A percentile compares a stretch with the other conserved stretches of the same genome.
These are phyloP conservation scores for Ceyx margarethae DNA, from an alignment of 2,113 vertebrate species.

Conservation along the genomic window DNA sequence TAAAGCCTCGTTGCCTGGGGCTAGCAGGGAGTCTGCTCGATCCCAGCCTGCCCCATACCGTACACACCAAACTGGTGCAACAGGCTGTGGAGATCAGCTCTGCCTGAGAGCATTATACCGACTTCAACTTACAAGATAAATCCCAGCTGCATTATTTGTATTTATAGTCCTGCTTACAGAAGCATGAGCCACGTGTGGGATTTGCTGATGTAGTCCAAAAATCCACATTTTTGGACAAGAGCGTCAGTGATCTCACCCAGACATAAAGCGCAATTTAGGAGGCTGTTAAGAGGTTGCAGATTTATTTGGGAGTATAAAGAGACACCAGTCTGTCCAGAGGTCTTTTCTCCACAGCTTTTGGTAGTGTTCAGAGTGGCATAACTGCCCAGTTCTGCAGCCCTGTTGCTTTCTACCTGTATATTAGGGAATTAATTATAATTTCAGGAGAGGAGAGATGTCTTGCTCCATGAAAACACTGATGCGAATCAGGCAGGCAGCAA, in stretches of 20 bases:
- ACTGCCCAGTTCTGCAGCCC: background rate
- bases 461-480: background rate
- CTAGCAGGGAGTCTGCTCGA: background rate
- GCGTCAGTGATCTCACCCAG: conserved; percentile 21
- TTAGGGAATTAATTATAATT: background rate
- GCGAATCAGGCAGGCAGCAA: background rate
- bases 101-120: conserved; percentile 19
- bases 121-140: conserved; percentile 50
- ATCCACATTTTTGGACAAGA: conserved; percentile 60
- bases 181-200: conserved; percentile 45
- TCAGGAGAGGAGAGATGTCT: background rate
- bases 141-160: conserved; percentile 62
- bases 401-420: background rate
- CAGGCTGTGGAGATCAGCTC: conserved; percentile 24
- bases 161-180: conserved; percentile 67
- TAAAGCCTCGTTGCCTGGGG: background rate
- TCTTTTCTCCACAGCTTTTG: background rate
- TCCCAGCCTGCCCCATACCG: background rate
- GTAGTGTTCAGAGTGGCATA: background rate
- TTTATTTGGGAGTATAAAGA: conserved; percentile 13
- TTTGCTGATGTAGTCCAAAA: conserved; percentile 61
- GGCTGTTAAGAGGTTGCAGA: conserved; percentile 7
- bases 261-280: background rate
- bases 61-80: background rate
- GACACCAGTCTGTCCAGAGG: background rate